These are phyloP conservation scores for Cremastinae sp. DNA, from an alignment of 2,888 invertebrate genomes.

Conservation along the genomic window DNA sequence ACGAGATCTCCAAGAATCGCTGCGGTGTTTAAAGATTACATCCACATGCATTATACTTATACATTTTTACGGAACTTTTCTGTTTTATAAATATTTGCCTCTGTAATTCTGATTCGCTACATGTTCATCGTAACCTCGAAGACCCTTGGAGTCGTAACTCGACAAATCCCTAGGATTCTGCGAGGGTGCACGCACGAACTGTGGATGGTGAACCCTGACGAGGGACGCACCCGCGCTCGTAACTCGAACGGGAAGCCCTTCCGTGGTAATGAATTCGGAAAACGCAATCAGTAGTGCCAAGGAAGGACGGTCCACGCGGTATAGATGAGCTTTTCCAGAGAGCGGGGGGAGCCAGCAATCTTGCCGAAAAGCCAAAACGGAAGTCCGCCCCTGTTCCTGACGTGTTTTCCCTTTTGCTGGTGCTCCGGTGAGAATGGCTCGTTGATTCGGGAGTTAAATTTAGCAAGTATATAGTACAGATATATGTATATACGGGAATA, in stretches of 20 bases:
- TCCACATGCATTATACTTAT: too few relatives aligned
- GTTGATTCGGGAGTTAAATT: background rate
- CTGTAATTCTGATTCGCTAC: conserved; percentile 28
- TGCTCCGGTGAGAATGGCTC: conserved; percentile 18
- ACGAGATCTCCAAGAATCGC: background rate
- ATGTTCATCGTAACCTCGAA: conserved; percentile 8
- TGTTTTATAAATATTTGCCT: background rate
- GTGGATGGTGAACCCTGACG: conserved; percentile 5
- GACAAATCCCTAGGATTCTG: conserved; percentile 15
- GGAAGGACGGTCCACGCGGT: conserved; percentile 51
- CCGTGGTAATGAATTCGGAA: conserved; percentile 76
- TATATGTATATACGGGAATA: conserved; percentile 1
- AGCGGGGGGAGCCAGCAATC: conserved; percentile 23
- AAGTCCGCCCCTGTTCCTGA: conserved; percentile 32
- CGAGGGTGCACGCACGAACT: background rate
- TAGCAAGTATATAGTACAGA: background rate
- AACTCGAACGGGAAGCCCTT: conserved; percentile 45
- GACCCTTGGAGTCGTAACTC: conserved; percentile 27
- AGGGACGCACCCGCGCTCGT: conserved; percentile 19
- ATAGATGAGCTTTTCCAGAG: conserved; percentile 28
- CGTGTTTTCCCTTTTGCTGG: conserved; percentile 33
- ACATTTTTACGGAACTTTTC: too few relatives aligned
- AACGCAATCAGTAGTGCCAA: conserved; percentile 77
- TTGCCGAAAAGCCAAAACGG: conserved; percentile 28
- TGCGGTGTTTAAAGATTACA: too few relatives aligned